Percentiles rank a stretch among this genome's conserved stretches.
Evolutionary conservation across 2,113 vertebrate species (phyloP).

Genomic region (Circaetus cinerascens): DNA sequence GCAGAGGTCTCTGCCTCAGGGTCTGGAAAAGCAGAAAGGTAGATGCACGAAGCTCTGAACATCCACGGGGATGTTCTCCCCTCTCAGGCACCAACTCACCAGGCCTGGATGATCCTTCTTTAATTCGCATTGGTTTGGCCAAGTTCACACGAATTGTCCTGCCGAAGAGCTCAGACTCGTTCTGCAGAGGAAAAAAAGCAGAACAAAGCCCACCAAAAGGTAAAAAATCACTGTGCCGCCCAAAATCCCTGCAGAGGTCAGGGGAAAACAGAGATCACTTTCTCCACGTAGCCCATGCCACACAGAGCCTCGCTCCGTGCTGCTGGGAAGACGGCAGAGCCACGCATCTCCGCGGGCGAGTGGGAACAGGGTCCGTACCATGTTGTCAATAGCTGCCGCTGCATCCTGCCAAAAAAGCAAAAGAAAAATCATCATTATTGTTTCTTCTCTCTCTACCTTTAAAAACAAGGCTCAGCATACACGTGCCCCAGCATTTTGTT

Average conservation of each 20-base stretch:
- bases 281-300: fast-evolving
- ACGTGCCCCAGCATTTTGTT: fast-evolving
- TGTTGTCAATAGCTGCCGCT: slow-evolving; percentile 95
- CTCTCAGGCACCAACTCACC: slow-evolving; percentile 67
- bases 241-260: not conserved
- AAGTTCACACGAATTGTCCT: slow-evolving; percentile 94
- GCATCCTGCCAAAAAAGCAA: slow-evolving; percentile 81
- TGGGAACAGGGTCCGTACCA: slow-evolving; percentile 73
- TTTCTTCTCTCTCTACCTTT: not conserved
- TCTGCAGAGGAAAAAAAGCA: slow-evolving; percentile 71
- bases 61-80: fast-evolving
- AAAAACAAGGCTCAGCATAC: not conserved
- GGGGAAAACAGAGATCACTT: not conserved
- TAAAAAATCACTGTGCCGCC: not conserved
- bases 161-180: slow-evolving; percentile 95
- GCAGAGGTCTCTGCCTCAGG: not conserved
- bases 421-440: not conserved
- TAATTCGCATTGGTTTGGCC: slow-evolving; percentile 96
- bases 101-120: slow-evolving; percentile 93
- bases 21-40: not conserved
- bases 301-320: fast-evolving
- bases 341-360: fast-evolving
- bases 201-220: not conserved
- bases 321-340: not conserved
- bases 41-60: fast-evolving